These are phyloP conservation scores for Saccostrea glomerata DNA, from an alignment of 1,140 invertebrate genomes.

Conservation along the genomic window DNA sequence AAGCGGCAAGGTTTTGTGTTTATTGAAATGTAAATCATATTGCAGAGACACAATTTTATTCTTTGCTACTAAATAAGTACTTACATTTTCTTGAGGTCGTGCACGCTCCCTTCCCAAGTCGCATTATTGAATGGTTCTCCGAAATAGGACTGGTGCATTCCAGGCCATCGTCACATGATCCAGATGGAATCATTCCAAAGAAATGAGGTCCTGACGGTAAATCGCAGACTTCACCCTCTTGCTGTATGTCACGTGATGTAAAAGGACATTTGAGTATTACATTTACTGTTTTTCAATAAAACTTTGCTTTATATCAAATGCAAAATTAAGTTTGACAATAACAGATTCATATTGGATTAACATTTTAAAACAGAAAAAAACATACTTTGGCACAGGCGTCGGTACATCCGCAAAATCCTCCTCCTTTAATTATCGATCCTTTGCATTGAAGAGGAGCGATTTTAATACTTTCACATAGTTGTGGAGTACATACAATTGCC, in stretches of 20 bases:
- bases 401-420: conserved; percentile 62
- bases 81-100: conserved; percentile 25
- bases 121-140: neutral
- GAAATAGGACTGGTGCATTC: conserved; percentile 43
- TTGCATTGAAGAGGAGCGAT: conserved; percentile 50
- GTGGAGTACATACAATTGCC: conserved; percentile 56
- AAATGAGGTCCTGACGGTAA: conserved; percentile 28
- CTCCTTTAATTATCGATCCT: conserved; percentile 56
- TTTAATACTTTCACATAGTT: conserved; percentile 47
- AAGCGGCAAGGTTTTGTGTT: no score
- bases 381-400: conserved; percentile 62
- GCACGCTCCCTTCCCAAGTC: conserved; percentile 53
- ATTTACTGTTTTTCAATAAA: neutral
- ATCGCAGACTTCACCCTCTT: conserved; percentile 58
- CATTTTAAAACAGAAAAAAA: neutral
- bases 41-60: no score
- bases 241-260: conserved; percentile 35
- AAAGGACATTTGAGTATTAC: neutral
- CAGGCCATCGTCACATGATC: conserved; percentile 55
- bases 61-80: neutral
- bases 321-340: neutral
- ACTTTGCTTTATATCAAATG: neutral
- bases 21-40: no score
- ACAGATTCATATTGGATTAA: neutral
- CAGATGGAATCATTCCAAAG: conserved; percentile 45